Evolutionary conservation across 2,113 vertebrate species (phyloP).

Genomic region (Xiphophorus couchianus): DNA sequence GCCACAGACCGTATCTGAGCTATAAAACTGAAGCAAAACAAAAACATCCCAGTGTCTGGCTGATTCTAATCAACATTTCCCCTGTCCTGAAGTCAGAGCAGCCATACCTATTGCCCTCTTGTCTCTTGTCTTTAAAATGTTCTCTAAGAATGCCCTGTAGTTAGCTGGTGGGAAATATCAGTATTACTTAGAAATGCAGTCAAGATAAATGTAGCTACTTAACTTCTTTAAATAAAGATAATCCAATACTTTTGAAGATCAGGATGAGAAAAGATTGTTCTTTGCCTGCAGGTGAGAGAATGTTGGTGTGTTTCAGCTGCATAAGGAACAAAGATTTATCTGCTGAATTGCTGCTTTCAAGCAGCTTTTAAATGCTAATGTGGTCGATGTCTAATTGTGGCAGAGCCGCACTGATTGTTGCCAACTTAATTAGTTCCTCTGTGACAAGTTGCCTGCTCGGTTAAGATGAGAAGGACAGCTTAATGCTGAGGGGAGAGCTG

Average conservation of each 20-base stretch:
- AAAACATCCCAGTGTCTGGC: no score
- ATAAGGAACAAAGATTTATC: slow-evolving; percentile 30
- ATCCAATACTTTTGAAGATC: neutral
- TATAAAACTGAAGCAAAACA: no score
- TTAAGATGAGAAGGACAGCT: slow-evolving; percentile 41
- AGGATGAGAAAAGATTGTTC: slow-evolving; percentile 27
- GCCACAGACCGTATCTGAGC: no score
- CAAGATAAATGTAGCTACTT: slow-evolving; percentile 2
- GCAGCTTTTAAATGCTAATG: slow-evolving; percentile 37
- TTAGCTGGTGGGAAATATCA: no score
- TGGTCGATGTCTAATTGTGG: slow-evolving; percentile 29
- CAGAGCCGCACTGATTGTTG: slow-evolving; percentile 21
- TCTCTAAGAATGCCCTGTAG: no score
- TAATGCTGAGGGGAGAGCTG: slow-evolving; percentile 39
- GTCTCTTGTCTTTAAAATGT: no score
- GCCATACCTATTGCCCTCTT: no score
- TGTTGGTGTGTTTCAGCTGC: slow-evolving; percentile 19
- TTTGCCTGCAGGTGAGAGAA: slow-evolving; percentile 32
- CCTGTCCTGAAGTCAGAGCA: no score
- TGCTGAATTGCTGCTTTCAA: slow-evolving; percentile 35
- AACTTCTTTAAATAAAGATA: neutral
- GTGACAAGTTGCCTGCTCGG: slow-evolving; percentile 52
- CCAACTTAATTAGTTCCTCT: slow-evolving; percentile 64
- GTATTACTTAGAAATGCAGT: no score
- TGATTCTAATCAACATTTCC: no score